A percentile compares a stretch with the other conserved stretches of the same genome.
Conservation (phyloP, 2,888 invertebrate genomes). For the Drepanosiphum platanoidis region DNA sequence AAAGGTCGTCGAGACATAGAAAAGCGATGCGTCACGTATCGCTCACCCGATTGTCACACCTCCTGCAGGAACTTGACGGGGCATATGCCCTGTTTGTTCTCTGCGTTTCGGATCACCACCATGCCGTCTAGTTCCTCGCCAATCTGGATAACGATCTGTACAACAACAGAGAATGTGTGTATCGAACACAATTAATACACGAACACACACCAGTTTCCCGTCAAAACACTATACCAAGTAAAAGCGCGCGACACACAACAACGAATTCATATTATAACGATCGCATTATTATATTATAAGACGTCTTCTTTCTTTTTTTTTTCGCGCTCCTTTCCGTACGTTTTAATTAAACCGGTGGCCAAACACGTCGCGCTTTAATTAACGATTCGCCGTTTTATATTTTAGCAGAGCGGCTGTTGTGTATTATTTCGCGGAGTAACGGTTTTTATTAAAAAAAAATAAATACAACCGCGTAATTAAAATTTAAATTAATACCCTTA, state of each 20-base stretch:
- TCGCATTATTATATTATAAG: too few species aligned
- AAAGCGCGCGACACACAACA: too few species aligned
- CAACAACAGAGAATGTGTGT: slow-evolving; percentile 40
- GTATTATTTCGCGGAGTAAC: neutral
- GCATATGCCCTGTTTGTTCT: slow-evolving; percentile 91
- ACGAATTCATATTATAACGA: too few species aligned
- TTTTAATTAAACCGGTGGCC: slow-evolving; percentile 11
- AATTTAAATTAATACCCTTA: slow-evolving; percentile 1
- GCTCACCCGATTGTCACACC: slow-evolving; percentile 77
- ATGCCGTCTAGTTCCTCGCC: slow-evolving; percentile 93
- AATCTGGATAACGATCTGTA: slow-evolving; percentile 85
- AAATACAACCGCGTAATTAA: slow-evolving; percentile 22
- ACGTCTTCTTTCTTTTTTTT: neutral
- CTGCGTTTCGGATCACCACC: slow-evolving; percentile 92
- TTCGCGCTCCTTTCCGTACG: too few species aligned
- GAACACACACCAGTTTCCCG: too few species aligned
- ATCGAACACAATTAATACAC: neutral
- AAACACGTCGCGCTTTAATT: neutral
- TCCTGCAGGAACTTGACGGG: slow-evolving; percentile 94
- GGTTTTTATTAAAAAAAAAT: slow-evolving; percentile 20
- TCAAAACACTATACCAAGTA: too few species aligned
- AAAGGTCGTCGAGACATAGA: slow-evolving; percentile 61
- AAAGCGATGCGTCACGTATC: slow-evolving; percentile 61
- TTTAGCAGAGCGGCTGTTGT: neutral
- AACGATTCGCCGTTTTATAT: neutral